Evolutionary conservation across 1,140 invertebrate species (phyloP), one percentile per base, ranked within the genome.

Genomic region (Phymastichus coffea): DNA sequence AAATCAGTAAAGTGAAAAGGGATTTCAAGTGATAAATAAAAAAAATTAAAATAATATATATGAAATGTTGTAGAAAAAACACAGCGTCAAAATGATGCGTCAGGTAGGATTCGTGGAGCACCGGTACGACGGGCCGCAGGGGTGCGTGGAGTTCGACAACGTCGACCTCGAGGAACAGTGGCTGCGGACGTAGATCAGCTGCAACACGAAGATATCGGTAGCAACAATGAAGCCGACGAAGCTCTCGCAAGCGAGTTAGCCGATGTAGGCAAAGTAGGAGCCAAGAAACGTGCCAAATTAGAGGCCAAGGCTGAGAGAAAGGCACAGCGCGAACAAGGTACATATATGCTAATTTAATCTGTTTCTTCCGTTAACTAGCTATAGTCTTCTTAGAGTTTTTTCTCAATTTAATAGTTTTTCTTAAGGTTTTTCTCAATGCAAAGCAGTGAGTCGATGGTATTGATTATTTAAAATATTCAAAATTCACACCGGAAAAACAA

Each of bases 231-330:
- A 3, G 80, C 69, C 23, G 75, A 80, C 26, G 74, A 72, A 35
- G 77, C 80, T 23, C 71, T 71, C 28, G 69, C 62, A 64, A 81
- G 80, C 46, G 72, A 72, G 63, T 68, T 84, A 37, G 88, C 89
- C 66, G 47, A 57, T 37, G 2, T 19, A 1, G 85, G 87, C 4
- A 97, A 96, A 82, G 86, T 98, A 69, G 96, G 96, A 7, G 89
- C 93, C 0, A 98, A 98, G 77, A 96, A 95, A 77, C 76, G 88
- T 19, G 92, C 92, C 1, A 96, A 96, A 77, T 71, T 96, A 43
- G 92, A 95, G 81, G 90, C 91, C 0, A 98, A 98, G 76, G 91
- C 93, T 52, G 94, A 97, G 64, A 95, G 90, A 68, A 91, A 90
- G 70, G 83, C 87, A 8, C 85, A 88, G 49, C 84, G 94, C 68